Conservation (phyloP, 35 echinoderm and acorn worm genomes). For the Apostichopus japonicus region DNA sequence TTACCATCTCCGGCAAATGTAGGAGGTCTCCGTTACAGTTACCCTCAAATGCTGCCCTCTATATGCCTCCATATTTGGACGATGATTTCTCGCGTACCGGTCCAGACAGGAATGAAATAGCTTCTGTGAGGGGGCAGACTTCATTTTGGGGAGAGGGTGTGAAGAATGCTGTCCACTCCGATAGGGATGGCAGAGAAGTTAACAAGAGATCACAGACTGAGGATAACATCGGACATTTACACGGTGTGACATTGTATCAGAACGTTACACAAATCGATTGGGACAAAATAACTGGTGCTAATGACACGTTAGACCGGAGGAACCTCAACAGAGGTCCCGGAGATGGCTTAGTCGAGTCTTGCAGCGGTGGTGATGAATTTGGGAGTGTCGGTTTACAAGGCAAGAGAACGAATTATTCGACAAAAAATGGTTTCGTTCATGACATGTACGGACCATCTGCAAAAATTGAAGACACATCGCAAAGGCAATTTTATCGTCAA, state of each 20-base stretch:
- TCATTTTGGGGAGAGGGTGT: neutral
- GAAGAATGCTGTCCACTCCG: neutral
- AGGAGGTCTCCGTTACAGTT: constrained; percentile 15
- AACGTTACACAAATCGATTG: neutral
- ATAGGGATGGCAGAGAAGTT: neutral
- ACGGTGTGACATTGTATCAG: neutral
- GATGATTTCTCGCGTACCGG: no score
- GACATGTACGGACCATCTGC: neutral
- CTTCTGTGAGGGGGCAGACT: neutral
- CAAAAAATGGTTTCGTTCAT: neutral
- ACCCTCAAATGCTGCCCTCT: neutral
- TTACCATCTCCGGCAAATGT: neutral
- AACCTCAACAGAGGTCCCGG: neutral
- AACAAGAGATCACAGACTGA: neutral
- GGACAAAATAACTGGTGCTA: neutral
- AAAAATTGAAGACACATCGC: neutral
- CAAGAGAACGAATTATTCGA: neutral
- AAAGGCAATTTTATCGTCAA: neutral
- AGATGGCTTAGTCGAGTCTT: neutral
- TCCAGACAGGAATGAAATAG: neutral
- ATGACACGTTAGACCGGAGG: neutral
- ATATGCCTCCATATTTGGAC: neutral
- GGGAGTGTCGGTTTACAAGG: neutral
- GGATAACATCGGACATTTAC: neutral
- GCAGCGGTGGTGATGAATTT: neutral